Base-by-base conservation (phyloP, 2,888 invertebrate genomes). In the Furcula furcula region DNA sequence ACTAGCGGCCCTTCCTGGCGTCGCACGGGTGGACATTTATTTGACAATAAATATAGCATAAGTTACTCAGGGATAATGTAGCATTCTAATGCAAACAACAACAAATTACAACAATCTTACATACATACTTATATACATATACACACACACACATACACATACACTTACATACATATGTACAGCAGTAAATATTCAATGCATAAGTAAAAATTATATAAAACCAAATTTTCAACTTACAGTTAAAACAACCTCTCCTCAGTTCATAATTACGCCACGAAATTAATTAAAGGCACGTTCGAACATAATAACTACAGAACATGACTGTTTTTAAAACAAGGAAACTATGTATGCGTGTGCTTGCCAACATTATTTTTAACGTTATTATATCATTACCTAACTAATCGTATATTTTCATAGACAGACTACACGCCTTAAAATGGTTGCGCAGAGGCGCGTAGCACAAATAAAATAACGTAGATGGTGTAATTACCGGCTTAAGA, bases 321-420 rank as follows among this genome's bases (percentile, higher is more conserved):
- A 63, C 65, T 65, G 54, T 34, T 40, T 29, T n/a, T 32, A 48
- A 40, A 48, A 58, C 49, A 54, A 67, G 68, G 71, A 73, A 71
- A 67, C 56, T 51, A 56, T 42, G 36, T 51, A 48, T 62, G 58
- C 57, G 47, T 58, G 44, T 33, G 44, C 31, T 60, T 56, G 11
- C 23, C 23, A 23, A 23, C 23, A 23, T 61, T 45, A 48, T 59
- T 55, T 63, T 62, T 58, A 59, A 58, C 48, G 43, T 51, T 49
- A 54, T 50, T 55, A 48, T 51, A 59, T 54, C 46, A 52, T 55
- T 44, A 52, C 27, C 36, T 33, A 40, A 31, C 29, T 34, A 19
- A 33, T 34, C 9, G 20, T 25, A 25, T 27, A 38, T 22, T 26
- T 14, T 14, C 4, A 14, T 25, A 25, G 26, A 26, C 26, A 7